Conservation (phyloP, 92 coral and sea anemone species). For the Umimayanthus kanabou region DNA sequence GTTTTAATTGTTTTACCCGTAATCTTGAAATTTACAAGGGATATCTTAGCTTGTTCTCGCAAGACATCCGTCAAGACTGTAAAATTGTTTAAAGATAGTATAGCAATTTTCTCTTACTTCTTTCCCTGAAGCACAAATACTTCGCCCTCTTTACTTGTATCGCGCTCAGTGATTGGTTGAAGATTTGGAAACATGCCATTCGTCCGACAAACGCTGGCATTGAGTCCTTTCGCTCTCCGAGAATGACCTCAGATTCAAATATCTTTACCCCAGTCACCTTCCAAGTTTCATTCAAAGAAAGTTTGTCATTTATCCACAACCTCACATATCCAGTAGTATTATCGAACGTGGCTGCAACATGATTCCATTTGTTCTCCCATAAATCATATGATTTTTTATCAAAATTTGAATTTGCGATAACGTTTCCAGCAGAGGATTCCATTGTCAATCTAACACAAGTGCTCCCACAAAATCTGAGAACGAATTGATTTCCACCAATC, state of each 20-base stretch:
- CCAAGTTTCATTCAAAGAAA: slow-evolving; percentile 2
- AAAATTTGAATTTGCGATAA: not conserved
- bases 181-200: slow-evolving; percentile 5
- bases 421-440: not conserved
- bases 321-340: not conserved
- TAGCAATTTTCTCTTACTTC: not conserved
- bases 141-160: not conserved
- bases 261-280: not conserved
- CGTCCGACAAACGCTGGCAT: not conserved
- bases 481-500: not conserved
- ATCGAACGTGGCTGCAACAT: not conserved
- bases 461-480: slow-evolving; percentile 1
- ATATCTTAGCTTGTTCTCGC: no score
- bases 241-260: not conserved
- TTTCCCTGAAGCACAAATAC: not conserved
- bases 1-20: no score
- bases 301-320: not conserved
- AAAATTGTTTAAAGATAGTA: no score
- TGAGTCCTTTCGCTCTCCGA: not conserved
- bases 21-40: no score
- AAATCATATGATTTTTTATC: not conserved
- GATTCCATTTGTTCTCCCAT: slow-evolving; percentile 5
- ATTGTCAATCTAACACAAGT: not conserved
- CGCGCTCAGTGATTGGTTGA: not conserved
- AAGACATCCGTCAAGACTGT: no score